Evolutionary conservation across 2,888 invertebrate genomes (phyloP).

Genomic region (Stenodema calcarata): DNA sequence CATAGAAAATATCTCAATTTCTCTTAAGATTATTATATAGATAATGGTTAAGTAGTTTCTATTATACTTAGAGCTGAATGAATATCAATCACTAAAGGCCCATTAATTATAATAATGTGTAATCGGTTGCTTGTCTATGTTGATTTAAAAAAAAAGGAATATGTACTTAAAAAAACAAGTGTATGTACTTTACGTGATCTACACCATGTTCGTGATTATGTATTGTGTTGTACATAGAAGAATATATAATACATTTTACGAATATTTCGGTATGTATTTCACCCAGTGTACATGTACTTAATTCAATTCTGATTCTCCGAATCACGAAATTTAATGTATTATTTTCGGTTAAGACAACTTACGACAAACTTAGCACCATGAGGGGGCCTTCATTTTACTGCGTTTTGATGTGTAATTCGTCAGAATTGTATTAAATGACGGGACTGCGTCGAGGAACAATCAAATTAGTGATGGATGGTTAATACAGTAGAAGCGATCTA

Average conservation of each 20-base stretch:
- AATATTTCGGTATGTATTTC: neutral
- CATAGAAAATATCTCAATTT: slow-evolving; percentile 45
- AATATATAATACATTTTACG: slow-evolving; percentile 52
- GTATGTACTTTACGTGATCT: slow-evolving; percentile 47
- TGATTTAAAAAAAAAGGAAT: slow-evolving; percentile 28
- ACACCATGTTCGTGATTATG: slow-evolving; percentile 41
- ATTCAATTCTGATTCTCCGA: no score
- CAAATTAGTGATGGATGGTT: no score
- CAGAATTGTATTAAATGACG: no score
- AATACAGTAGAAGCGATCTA: no score
- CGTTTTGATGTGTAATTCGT: no score
- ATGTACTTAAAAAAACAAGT: neutral
- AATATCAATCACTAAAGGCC: slow-evolving; percentile 23
- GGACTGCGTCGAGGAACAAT: no score
- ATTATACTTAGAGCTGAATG: slow-evolving; percentile 44
- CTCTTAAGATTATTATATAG: slow-evolving; percentile 43
- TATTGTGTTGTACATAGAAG: slow-evolving; percentile 53
- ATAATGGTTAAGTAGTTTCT: slow-evolving; percentile 48
- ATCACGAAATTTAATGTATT: no score
- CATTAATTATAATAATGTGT: slow-evolving; percentile 35
- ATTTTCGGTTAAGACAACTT: no score
- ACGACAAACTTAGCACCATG: no score
- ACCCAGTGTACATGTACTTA: no score
- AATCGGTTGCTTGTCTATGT: slow-evolving; percentile 55
- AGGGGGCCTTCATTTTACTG: no score